Conservation (phyloP, 2,797 vertebrate genomes). For the Clamator glandarius region DNA sequence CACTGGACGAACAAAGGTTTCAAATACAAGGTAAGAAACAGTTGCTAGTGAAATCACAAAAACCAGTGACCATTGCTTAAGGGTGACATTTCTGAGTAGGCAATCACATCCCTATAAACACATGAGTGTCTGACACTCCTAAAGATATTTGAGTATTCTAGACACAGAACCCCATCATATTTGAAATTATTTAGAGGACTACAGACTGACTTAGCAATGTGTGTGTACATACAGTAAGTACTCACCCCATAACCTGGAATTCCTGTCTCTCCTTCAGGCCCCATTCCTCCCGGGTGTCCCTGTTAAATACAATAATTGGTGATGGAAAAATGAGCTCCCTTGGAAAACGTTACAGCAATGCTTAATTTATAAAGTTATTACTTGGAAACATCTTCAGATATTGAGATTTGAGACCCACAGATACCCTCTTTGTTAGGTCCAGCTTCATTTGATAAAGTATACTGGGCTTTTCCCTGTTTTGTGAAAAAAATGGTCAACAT, state of each 20-base stretch:
- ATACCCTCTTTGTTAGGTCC: background rate
- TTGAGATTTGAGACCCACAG: background rate
- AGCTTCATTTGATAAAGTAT: background rate
- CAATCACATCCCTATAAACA: background rate
- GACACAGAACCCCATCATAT: background rate
- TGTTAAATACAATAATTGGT: conserved; percentile 71
- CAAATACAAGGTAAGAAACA: background rate
- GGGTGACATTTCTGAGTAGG: background rate
- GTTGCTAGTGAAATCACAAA: background rate
- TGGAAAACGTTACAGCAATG: background rate
- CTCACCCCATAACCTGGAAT: conserved; percentile 90
- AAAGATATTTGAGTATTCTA: background rate
- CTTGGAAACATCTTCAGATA: background rate
- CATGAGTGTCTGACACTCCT: background rate
- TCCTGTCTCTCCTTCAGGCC: conserved; percentile 88
- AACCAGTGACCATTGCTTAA: background rate
- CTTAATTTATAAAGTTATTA: background rate
- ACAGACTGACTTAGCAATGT: background rate
- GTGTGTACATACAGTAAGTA: background rate
- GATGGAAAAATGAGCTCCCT: conserved; percentile 16
- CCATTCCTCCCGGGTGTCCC: conserved; percentile 89
- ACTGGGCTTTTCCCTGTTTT: background rate
- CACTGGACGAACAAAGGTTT: background rate
- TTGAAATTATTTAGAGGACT: background rate
- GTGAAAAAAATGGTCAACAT: background rate